A percentile compares a stretch with the other conserved stretches of the same genome.
Evolutionary conservation across 2,888 invertebrate genomes (phyloP).

Genomic region (Hydriomena furcata): DNA sequence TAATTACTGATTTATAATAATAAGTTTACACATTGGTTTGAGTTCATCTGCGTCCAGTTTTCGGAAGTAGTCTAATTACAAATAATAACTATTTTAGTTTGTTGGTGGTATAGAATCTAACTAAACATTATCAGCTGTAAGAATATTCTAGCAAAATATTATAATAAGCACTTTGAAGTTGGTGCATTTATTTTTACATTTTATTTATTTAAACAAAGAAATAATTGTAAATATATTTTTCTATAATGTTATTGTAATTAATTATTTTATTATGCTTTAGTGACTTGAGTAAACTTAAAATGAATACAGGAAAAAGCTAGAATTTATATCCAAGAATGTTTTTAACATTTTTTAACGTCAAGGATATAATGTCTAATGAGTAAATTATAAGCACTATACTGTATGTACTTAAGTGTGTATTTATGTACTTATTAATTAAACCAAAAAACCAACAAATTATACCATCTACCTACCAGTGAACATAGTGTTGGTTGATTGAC

Average conservation of each 20-base stretch:
- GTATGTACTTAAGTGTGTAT: constrained; percentile 11
- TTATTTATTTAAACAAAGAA: constrained; percentile 29
- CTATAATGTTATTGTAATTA: constrained; percentile 32
- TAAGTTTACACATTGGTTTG: no score
- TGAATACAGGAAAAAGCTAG: constrained; percentile 26
- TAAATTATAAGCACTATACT: constrained; percentile 15
- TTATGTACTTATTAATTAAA: constrained; percentile 6
- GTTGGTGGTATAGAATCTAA: constrained; percentile 18
- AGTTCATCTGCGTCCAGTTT: no score
- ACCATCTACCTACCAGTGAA: not conserved
- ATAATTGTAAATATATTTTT: constrained; percentile 35
- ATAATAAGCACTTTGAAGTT: constrained; percentile 23
- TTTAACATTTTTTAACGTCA: constrained; percentile 14
- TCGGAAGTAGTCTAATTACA: no score
- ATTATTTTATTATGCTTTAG: constrained; percentile 31
- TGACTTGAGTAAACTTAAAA: constrained; percentile 24
- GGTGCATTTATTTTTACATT: constrained; percentile 37
- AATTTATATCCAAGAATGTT: constrained; percentile 17
- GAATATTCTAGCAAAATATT: constrained; percentile 16
- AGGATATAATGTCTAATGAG: constrained; percentile 12
- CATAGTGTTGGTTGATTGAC: not conserved
- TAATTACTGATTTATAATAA: no score
- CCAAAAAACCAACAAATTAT: not conserved
- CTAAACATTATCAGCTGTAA: constrained; percentile 20
- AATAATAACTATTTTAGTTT: not conserved